Conservation (phyloP, 2,888 invertebrate genomes). For the Gibbula magus region DNA sequence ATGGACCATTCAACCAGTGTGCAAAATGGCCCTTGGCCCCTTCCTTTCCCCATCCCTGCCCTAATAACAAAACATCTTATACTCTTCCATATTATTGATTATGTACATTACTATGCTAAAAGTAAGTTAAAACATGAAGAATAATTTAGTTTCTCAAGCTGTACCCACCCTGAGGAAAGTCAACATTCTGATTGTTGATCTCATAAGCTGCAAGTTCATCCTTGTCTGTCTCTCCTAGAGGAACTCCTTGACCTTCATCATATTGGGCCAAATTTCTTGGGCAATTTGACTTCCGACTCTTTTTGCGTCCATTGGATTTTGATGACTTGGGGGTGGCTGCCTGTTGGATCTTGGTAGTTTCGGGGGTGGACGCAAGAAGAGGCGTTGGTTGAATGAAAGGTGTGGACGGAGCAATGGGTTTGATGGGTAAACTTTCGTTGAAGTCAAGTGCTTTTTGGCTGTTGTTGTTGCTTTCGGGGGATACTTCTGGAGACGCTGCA, state of each 20-base stretch:
- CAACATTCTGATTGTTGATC: conserved; percentile 59
- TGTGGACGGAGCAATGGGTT: background rate
- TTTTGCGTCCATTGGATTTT: conserved; percentile 26
- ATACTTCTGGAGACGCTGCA: background rate
- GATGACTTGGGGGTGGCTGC: background rate
- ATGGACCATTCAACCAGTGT: no score
- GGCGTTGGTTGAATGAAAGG: background rate
- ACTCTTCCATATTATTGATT: no score
- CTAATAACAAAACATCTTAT: no score
- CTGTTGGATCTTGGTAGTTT: background rate
- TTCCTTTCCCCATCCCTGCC: no score
- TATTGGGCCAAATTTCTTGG: conserved; percentile 81
- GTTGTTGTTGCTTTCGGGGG: conserved; percentile 28
- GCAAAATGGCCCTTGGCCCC: no score
- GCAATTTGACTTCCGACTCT: conserved; percentile 80
- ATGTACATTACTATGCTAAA: no score
- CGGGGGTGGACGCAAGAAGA: background rate
- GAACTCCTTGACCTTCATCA: conserved; percentile 31
- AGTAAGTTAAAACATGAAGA: no score
- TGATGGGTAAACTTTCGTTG: conserved; percentile 7
- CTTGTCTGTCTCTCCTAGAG: conserved; percentile 50
- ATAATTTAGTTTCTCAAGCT: no score
- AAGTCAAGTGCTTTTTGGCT: conserved; percentile 16
- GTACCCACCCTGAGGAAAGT: conserved; percentile 50
- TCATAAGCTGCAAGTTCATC: conserved; percentile 64